phyloP scores from a whole-genome alignment of 2,888 invertebrate genomes.

The Archips xylosteana region DNA sequence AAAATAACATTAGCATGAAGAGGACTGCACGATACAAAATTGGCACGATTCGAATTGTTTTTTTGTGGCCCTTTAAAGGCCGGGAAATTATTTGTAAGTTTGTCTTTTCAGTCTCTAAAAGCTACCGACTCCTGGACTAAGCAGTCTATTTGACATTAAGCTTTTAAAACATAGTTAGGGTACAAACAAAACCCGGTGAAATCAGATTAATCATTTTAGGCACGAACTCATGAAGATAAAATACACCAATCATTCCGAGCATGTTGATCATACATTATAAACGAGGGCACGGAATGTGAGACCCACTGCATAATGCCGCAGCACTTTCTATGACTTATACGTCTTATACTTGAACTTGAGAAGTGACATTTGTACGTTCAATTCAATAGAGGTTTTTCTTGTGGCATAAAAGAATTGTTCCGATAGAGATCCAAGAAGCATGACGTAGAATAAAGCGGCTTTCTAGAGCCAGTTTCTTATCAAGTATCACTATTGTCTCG shows the following conservation, averaged over 20 bases:
- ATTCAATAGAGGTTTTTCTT: constrained; percentile 35
- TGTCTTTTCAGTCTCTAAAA: too few relatives aligned
- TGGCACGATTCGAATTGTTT: too few relatives aligned
- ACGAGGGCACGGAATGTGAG: constrained; percentile 6
- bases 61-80: too few relatives aligned
- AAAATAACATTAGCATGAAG: too few relatives aligned
- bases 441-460: constrained; percentile 45
- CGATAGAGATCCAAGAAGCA: constrained; percentile 26
- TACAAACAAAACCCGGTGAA: too few relatives aligned
- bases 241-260: not conserved
- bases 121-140: too few relatives aligned
- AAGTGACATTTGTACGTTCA: constrained; percentile 33
- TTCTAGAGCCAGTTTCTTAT: constrained; percentile 47
- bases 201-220: too few relatives aligned
- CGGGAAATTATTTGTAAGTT: too few relatives aligned
- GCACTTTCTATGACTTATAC: constrained; percentile 31
- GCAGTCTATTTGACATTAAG: too few relatives aligned
- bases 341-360: constrained; percentile 35
- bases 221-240: not conserved
- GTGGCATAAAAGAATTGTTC: constrained; percentile 37
- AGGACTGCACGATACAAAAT: too few relatives aligned
- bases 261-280: not conserved
- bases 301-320: constrained; percentile 12
- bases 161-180: too few relatives aligned
- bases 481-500: constrained; percentile 47